Percentiles rank a stretch among this genome's conserved stretches.
These are phyloP conservation scores for Tragulus kanchil DNA, from an alignment of 2,113 vertebrate genomes.

Conservation along the genomic window DNA sequence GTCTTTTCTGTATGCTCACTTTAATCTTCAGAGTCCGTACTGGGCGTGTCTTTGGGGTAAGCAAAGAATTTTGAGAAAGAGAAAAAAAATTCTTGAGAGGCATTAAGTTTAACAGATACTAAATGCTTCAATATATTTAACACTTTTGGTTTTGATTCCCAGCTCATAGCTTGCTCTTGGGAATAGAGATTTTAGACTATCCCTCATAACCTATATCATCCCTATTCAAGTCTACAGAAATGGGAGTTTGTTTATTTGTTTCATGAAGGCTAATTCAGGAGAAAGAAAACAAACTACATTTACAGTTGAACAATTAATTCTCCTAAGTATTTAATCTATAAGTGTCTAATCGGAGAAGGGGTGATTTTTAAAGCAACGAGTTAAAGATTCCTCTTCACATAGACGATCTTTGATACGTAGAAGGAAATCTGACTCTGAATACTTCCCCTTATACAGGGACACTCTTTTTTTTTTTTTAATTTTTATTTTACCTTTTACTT, in stretches of 20 bases:
- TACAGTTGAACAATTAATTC: neutral
- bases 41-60: neutral
- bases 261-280: neutral
- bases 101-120: neutral
- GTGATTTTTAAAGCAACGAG: slow-evolving; percentile 32
- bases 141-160: neutral
- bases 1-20: neutral
- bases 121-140: slow-evolving; percentile 12
- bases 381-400: neutral
- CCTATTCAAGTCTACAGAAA: neutral
- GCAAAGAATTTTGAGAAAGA: slow-evolving; percentile 26
- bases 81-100: slow-evolving; percentile 6
- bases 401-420: neutral
- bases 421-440: neutral
- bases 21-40: neutral
- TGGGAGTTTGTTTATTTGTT: neutral
- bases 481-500: no score
- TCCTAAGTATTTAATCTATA: neutral
- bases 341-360: neutral
- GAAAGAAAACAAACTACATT: neutral
- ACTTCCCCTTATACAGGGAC: neutral
- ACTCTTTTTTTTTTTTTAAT: no score
- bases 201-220: neutral
- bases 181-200: neutral
- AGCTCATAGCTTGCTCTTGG: neutral